phyloP scores from a whole-genome alignment of 2,113 vertebrate genomes.

The Pagrus major region DNA sequence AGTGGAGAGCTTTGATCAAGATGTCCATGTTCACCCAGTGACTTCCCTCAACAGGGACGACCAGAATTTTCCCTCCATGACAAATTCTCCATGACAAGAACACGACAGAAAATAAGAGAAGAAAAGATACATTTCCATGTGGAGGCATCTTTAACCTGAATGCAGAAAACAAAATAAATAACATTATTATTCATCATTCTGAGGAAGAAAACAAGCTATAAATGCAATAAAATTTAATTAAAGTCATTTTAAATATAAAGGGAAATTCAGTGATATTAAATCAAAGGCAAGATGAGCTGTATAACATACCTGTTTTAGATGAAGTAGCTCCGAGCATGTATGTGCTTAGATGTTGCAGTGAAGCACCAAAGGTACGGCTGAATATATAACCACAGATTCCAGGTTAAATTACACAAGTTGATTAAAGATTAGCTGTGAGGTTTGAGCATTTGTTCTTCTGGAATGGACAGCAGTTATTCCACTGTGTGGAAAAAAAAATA shows the following conservation, averaged over 20 bases:
- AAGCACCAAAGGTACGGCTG: not conserved
- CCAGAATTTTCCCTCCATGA: slow-evolving; percentile 70
- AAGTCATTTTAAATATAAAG: not conserved
- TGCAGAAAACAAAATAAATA: not conserved
- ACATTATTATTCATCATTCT: not conserved
- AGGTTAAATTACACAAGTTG: slow-evolving; percentile 31
- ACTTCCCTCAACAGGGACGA: slow-evolving; percentile 81
- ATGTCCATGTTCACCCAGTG: slow-evolving; percentile 85
- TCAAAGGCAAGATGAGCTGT: not conserved
- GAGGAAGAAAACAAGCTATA: not conserved
- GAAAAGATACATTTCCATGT: not conserved
- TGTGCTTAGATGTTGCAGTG: not conserved
- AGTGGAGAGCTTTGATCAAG: slow-evolving; percentile 75
- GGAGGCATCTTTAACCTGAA: slow-evolving; percentile 52
- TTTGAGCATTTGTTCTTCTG: slow-evolving; percentile 10
- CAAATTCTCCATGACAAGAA: slow-evolving; percentile 33
- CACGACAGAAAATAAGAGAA: slow-evolving; percentile 15
- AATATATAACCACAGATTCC: slow-evolving; percentile 8
- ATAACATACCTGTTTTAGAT: slow-evolving; percentile 44
- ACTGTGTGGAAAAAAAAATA: slow-evolving; percentile 28
- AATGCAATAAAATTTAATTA: not conserved
- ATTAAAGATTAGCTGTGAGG: slow-evolving; percentile 39
- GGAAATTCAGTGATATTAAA: not conserved
- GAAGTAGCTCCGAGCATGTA: not conserved
- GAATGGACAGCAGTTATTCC: slow-evolving; percentile 10